Evolutionary conservation across 2,888 invertebrate species (phyloP), one percentile per base, ranked within the genome.

Genomic region (Lasioglossum marginatum): DNA sequence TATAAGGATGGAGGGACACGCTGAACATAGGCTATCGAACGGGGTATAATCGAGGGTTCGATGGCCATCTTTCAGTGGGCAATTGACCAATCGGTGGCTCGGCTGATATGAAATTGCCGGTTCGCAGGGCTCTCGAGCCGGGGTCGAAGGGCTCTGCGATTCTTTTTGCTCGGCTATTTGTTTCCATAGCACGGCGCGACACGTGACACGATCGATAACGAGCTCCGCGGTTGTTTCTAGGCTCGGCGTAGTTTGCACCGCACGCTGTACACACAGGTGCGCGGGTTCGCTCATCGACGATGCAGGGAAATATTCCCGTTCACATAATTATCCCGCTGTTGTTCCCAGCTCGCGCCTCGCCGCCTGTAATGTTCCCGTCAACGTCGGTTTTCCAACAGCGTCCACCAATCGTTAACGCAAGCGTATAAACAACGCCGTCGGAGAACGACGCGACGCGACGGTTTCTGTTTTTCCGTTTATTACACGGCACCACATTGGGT

Each of bases 151-250:
- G 34, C 40, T 34, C 45, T 16, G 75, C 48, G 78, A 88, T 90
- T 89, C 48, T 87, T 83, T 68, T 80, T 48, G 60, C 66, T 60
- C 75, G 79, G 66, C 76, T 82, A 77, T 87, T 86, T 86, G 85
- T 89, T 90, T 88, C 86, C 82, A 68, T 81, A 73, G 60, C 68
- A 60, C 34, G 70, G 37, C 52, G 60, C 52, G 76, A 83, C 79
- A 66, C 16, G 72, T 48, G 40, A 57, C 43, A 70, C 77, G 83
- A 83, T 85, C 85, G 85, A 85, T 85, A 85, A 66, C 48, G 43
- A 68, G 76, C 63, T 16, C 45, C 40, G 45, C 31, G 10, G 73
- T n/a, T 37, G 34, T 43, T 43, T 45, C 77, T 78, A 66, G 63
- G 73, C 77, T 78, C 73, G 78, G 81, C 70, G 70, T 31, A 16